A percentile compares a stretch with the other conserved stretches of the same genome.
Evolutionary conservation across 2,113 vertebrate genomes (phyloP).

Genomic region (Azemiops feae): DNA sequence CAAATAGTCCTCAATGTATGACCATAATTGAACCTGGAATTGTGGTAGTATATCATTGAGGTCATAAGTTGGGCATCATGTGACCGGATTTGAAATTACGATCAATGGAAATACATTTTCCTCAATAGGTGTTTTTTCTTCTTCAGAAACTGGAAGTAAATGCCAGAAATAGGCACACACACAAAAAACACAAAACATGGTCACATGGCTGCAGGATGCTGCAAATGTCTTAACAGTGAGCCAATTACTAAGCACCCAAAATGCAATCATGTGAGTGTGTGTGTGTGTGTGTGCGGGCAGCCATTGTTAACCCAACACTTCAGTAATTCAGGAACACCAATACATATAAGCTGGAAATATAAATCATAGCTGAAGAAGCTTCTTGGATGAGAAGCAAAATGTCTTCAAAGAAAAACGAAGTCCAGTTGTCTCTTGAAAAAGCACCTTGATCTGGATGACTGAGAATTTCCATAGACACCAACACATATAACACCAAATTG

Average conservation of each 20-base stretch:
- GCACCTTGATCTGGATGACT: too few species aligned
- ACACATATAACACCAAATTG: background rate
- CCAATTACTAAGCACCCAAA: background rate
- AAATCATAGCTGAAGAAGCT: too few species aligned
- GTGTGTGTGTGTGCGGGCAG: background rate
- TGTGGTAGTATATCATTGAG: background rate
- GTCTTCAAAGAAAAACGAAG: too few species aligned
- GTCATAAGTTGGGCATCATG: background rate
- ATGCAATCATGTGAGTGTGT: background rate
- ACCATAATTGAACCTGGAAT: background rate
- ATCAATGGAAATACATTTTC: background rate
- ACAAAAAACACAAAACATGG: background rate
- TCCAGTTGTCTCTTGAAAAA: too few species aligned
- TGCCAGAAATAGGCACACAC: background rate
- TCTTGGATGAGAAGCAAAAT: too few species aligned
- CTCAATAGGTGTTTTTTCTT: background rate
- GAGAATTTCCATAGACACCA: too few species aligned
- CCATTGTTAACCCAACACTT: background rate
- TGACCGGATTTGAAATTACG: background rate
- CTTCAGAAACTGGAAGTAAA: background rate
- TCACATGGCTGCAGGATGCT: background rate
- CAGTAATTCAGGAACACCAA: background rate
- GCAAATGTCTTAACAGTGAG: background rate
- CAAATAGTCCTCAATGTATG: background rate
- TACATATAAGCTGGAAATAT: background rate